phyloP scores from a whole-genome alignment of 2,888 invertebrate species.

The Temnothorax rugatulus region DNA sequence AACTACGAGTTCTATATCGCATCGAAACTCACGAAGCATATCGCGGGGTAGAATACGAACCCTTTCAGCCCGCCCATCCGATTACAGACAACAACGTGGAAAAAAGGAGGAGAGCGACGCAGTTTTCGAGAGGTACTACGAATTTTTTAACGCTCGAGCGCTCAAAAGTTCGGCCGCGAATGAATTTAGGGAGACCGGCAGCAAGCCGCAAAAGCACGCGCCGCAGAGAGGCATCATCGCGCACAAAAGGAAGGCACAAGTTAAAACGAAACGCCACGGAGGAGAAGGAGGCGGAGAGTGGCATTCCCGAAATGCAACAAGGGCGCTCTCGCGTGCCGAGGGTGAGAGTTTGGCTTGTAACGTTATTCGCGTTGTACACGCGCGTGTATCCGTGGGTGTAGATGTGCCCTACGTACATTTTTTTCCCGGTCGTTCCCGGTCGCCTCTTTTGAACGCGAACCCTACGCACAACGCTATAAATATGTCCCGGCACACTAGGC shows the following conservation, averaged over 20 bases:
- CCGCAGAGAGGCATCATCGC: constrained; percentile 70
- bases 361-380: constrained; percentile 53
- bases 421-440: constrained; percentile 46
- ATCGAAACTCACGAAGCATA: background rate
- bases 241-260: constrained; percentile 71
- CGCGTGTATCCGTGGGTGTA: background rate
- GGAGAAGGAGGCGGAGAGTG: constrained; percentile 66
- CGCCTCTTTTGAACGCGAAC: constrained; percentile 34
- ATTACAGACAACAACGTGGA: constrained; percentile 30
- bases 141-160: constrained; percentile 70
- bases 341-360: constrained; percentile 54
- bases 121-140: constrained; percentile 19
- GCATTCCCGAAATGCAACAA: constrained; percentile 77
- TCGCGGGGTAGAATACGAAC: background rate
- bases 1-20: constrained; percentile 2
- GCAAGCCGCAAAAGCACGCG: constrained; percentile 44
- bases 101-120: constrained; percentile 27
- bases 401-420: constrained; percentile 43
- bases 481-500: constrained; percentile 53
- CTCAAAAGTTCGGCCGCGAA: constrained; percentile 76
- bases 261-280: constrained; percentile 39
- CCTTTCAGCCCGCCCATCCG: background rate
- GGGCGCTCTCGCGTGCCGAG: constrained; percentile 62
- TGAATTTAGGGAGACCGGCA: constrained; percentile 69
- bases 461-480: constrained; percentile 63